Evolutionary conservation across 2,888 invertebrate genomes (phyloP).

Genomic region (Cantharis flavilabris): DNA sequence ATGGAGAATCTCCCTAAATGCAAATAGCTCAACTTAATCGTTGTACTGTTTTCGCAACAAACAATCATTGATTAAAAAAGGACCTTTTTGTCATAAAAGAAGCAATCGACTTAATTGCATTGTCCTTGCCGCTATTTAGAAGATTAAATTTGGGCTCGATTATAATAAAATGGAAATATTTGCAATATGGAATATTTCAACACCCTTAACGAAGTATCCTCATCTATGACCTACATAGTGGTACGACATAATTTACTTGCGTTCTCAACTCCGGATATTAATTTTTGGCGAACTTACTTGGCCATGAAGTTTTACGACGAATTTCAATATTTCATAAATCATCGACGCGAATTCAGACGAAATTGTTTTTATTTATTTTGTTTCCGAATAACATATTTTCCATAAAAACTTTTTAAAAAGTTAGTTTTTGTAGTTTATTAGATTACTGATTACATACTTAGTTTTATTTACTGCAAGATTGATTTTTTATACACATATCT

Average conservation of each 20-base stretch:
- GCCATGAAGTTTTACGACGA: conserved; percentile 18
- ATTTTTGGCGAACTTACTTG: conserved; percentile 26
- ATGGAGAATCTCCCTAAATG: conserved; percentile 38
- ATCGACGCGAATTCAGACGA: conserved; percentile 4
- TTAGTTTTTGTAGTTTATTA: background rate
- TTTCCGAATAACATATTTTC: background rate
- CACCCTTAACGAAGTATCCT: background rate
- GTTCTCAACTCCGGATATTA: conserved; percentile 24
- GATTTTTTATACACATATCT: background rate
- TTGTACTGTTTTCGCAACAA: background rate
- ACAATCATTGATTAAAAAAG: background rate
- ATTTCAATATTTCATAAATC: conserved; percentile 16
- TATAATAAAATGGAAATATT: conserved; percentile 2
- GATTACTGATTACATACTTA: background rate
- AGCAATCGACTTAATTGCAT: background rate
- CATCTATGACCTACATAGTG: conserved; percentile 21
- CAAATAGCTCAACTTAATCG: conserved; percentile 35
- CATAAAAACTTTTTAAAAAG: background rate
- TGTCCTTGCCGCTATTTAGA: background rate
- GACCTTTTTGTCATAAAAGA: background rate
- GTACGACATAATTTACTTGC: conserved; percentile 23
- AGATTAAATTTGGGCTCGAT: background rate
- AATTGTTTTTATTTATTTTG: background rate
- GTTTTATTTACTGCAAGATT: background rate
- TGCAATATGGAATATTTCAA: background rate